Base-by-base conservation (phyloP, 2,888 invertebrate species). In the Byasa hedistus region DNA sequence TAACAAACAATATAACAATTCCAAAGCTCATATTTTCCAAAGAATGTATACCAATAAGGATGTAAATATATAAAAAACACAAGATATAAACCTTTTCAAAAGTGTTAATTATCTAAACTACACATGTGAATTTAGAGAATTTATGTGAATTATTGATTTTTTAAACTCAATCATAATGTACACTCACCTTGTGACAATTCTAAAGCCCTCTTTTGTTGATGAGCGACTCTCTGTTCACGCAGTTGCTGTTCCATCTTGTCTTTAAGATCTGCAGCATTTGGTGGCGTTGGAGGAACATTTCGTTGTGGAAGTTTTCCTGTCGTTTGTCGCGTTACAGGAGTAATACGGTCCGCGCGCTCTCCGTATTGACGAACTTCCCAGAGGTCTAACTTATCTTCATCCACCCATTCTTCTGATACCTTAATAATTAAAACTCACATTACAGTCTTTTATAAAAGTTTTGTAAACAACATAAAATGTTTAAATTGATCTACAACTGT, bases 311-410 rank as follows among this genome's bases (percentile, higher is more conserved):
- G 84, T 86, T 93, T 95, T 79, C 96, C 96, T 51, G 97, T 95
- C 70, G 96, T 94, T 75, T 96, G 94, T 88, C 96, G 94, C 80
- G 97, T 95, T 81, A 97, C 94, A 84, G 96, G 95, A 82, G 95
- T 95, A 79, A 93, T 93, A 80, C 95, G 94, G 87, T 95, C 94
- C 83, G 92, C 88, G 73, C 93, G 95, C 84, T 98, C 98, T 24
- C 97, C 97, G 82, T 97, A 98, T 77, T 96, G 95, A 77, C 97
- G 97, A 69, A 99, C 98, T 89, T 99, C 98, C 98, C 98, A 99
- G 52, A 99, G 87, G 80, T 99, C 98, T 57, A 99, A 87, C 81
- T 97, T 96, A 73, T 98, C 98, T 86, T 99, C 99, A 74, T 98
- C 98, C 0, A 98, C 96, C 99, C 99, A 99, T 78, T 97, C 96